Evolutionary conservation across 2,113 vertebrate species (phyloP).

Genomic region (Symphodus melops): DNA sequence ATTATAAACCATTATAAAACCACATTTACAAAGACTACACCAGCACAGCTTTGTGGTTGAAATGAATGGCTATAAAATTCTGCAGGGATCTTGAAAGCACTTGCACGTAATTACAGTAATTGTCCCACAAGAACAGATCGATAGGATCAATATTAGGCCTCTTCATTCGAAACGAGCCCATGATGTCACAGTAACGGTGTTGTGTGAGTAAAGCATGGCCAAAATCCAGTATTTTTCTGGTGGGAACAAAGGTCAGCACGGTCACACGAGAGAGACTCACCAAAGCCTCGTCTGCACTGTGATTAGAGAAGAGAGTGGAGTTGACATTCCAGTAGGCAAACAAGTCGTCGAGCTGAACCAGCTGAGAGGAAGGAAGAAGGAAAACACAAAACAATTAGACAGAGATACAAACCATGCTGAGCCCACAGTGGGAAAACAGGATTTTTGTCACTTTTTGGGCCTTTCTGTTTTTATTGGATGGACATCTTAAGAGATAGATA

Average conservation of each 20-base stretch:
- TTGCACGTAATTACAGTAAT: neutral
- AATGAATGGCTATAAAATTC: neutral
- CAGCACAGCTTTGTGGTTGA: neutral
- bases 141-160: neutral
- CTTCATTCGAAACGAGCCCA: neutral
- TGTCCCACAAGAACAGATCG: neutral
- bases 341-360: constrained; percentile 93
- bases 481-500: too few relatives aligned
- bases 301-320: constrained; percentile 90
- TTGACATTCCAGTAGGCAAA: constrained; percentile 99
- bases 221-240: constrained; percentile 2
- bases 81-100: neutral
- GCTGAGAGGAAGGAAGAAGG: constrained; percentile 81
- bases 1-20: neutral
- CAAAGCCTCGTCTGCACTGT: constrained; percentile 86
- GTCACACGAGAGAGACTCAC: constrained; percentile 81
- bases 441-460: too few relatives aligned
- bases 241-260: neutral
- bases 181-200: neutral
- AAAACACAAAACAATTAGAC: constrained; percentile 36
- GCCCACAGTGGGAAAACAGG: neutral
- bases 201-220: neutral
- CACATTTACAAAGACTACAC: neutral
- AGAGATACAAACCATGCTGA: neutral
- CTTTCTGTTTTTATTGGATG: too few relatives aligned